phyloP scores from a whole-genome alignment of 2,113 vertebrate species.

The Siniperca chuatsi region DNA sequence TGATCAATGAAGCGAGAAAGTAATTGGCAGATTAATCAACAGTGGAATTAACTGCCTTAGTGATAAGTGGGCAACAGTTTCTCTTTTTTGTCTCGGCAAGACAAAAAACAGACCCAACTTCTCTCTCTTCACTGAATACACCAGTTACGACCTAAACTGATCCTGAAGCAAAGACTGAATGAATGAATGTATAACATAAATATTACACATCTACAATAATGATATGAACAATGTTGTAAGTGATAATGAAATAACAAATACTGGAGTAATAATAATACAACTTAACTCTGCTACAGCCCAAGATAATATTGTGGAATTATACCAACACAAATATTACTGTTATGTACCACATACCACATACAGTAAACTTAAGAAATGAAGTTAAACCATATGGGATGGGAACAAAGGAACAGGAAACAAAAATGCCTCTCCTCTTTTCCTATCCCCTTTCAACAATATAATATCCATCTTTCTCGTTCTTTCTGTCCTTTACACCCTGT shows the following conservation, averaged over 20 bases:
- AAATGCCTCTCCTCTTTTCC: not conserved
- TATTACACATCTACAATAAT: not conserved
- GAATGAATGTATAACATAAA: not conserved
- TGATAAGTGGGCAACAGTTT: not conserved
- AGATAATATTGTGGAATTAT: not conserved
- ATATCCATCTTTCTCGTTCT: not conserved
- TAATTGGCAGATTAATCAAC: not conserved
- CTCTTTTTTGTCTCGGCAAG: not conserved
- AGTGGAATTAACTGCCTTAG: not conserved
- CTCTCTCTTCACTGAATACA: not conserved
- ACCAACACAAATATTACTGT: constrained; percentile 7
- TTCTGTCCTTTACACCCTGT: not conserved
- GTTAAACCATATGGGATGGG: not conserved
- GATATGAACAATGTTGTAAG: not conserved
- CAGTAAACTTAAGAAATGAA: not conserved
- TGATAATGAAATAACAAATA: not conserved
- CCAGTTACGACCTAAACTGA: not conserved
- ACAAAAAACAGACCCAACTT: not conserved
- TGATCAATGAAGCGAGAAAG: not conserved
- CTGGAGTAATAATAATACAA: not conserved
- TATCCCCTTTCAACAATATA: not conserved
- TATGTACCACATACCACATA: not conserved
- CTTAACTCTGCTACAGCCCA: not conserved
- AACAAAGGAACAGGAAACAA: constrained; percentile 1
- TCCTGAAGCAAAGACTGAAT: not conserved